Percentiles rank a stretch among this genome's conserved stretches.
phyloP scores from a whole-genome alignment of 2,113 vertebrate species.

The Burhinus bistriatus region DNA sequence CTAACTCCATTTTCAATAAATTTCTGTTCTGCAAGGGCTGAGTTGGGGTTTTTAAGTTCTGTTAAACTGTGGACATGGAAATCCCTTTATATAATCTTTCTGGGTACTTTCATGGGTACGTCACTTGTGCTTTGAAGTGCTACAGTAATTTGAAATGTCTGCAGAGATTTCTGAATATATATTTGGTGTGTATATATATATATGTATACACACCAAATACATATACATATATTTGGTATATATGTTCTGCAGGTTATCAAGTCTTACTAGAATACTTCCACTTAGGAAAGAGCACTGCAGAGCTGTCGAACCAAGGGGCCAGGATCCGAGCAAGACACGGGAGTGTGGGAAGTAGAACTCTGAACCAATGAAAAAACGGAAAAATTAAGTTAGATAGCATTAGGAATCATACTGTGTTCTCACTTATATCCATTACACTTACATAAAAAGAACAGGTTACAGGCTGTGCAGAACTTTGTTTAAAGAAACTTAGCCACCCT shows the following conservation, averaged over 20 bases:
- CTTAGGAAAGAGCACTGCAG: background rate
- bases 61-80: background rate
- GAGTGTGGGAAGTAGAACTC: background rate
- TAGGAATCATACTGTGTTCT: background rate
- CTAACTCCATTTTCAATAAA: background rate
- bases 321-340: accelerated
- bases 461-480: background rate
- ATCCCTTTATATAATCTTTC: background rate
- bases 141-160: background rate
- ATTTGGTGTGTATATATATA: too few species aligned
- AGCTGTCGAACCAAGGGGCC: background rate
- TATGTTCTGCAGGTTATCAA: background rate
- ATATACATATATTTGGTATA: background rate
- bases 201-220: too few species aligned
- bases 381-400: background rate
- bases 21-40: background rate
- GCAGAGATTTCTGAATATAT: background rate
- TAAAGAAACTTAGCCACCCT: background rate
- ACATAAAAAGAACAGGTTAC: background rate
- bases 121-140: background rate
- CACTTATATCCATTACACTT: background rate
- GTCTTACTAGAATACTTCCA: background rate
- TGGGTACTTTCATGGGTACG: background rate
- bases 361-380: accelerated
- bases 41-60: background rate